Percentiles rank a stretch among this genome's conserved stretches.
Conservation (phyloP, 2,113 vertebrate species). For the Nothobranchius kuhntae region DNA sequence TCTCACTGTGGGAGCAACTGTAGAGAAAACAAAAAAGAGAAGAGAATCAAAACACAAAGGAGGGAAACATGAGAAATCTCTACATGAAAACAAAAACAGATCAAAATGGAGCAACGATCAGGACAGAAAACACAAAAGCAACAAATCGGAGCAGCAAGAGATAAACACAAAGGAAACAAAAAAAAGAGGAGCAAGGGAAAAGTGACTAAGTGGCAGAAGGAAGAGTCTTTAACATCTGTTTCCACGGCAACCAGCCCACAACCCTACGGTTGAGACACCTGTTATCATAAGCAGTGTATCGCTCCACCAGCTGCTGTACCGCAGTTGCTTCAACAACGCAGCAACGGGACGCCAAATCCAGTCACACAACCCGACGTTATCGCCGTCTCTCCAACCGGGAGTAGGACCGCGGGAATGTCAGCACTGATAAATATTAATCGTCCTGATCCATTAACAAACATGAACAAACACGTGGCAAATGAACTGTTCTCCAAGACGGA, state of each 20-base stretch:
- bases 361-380: constrained; percentile 51
- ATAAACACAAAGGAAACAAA: constrained; percentile 6
- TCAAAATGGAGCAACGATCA: constrained; percentile 11
- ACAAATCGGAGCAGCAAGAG: neutral
- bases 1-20: constrained; percentile 87
- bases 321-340: constrained; percentile 48
- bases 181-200: constrained; percentile 24
- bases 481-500: constrained; percentile 25
- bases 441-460: constrained; percentile 50
- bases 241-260: constrained; percentile 63
- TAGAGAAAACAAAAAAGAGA: constrained; percentile 19
- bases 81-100: constrained; percentile 11
- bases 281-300: constrained; percentile 60
- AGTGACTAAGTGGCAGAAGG: constrained; percentile 32
- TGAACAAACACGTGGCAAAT: constrained; percentile 36
- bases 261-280: constrained; percentile 59
- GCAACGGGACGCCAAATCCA: constrained; percentile 53
- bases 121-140: neutral
- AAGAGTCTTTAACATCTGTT: constrained; percentile 62
- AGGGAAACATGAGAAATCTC: constrained; percentile 11
- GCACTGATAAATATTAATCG: constrained; percentile 51
- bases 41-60: neutral
- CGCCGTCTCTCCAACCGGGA: constrained; percentile 37
- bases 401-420: constrained; percentile 29
- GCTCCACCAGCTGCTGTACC: constrained; percentile 56